Evolutionary conservation across 23 tunicate species (phyloP).

Genomic region (Clavelina lepadiformis): DNA sequence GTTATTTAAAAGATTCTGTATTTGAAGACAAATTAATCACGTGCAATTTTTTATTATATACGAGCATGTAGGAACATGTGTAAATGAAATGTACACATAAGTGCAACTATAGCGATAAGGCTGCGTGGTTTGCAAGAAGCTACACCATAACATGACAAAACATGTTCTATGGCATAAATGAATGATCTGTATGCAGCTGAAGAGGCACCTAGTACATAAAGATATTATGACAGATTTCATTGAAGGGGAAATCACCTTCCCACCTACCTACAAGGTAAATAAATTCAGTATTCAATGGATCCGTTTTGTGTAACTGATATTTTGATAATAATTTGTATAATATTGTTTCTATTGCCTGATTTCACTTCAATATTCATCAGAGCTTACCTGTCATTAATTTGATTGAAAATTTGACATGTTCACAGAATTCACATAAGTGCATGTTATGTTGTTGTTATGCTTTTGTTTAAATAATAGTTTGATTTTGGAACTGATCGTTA

Average conservation of each 20-base stretch:
- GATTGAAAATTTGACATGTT: no score
- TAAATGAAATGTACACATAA: neutral
- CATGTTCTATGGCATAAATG: neutral
- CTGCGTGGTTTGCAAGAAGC: neutral
- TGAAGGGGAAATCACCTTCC: conserved; percentile 64
- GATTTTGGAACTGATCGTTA: conserved; percentile 56
- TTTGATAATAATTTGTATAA: no score
- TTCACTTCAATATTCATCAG: neutral
- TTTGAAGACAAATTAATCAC: neutral
- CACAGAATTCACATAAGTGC: no score
- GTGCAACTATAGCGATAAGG: neutral
- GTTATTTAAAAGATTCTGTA: neutral
- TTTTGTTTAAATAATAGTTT: conserved; percentile 23
- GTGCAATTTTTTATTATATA: neutral
- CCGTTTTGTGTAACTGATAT: no score
- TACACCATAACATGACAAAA: neutral
- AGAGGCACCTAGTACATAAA: conserved; percentile 38
- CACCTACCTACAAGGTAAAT: conserved; percentile 66
- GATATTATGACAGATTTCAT: conserved; percentile 26
- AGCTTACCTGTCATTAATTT: no score
- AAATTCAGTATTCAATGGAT: no score
- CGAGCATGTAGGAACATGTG: neutral
- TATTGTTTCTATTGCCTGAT: neutral
- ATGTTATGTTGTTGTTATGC: neutral
- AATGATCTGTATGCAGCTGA: conserved; percentile 35